Evolutionary conservation across 2,888 invertebrate species (phyloP).

Genomic region (Crossocerus cetratus): DNA sequence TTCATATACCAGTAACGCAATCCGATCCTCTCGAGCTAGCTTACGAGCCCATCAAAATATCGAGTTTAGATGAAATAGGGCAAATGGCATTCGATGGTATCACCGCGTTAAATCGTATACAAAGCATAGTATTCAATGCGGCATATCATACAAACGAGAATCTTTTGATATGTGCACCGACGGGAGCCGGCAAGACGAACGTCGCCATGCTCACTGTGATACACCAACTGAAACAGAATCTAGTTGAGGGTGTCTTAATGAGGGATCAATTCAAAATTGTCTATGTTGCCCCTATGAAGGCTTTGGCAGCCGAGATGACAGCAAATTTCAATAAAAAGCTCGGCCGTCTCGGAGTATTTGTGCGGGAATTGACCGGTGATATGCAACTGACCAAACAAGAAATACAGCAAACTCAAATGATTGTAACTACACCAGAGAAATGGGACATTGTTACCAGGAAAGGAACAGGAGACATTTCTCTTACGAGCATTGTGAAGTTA

Average conservation of each 20-base stretch:
- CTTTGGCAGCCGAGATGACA: slow-evolving; percentile 99
- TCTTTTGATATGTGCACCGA: slow-evolving; percentile 97
- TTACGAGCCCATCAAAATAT: slow-evolving; percentile 81
- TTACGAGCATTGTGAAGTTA: slow-evolving; percentile 93
- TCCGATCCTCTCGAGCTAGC: slow-evolving; percentile 81
- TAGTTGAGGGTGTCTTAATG: slow-evolving; percentile 88
- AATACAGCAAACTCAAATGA: slow-evolving; percentile 96
- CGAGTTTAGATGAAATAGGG: slow-evolving; percentile 86
- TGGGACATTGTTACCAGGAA: slow-evolving; percentile 99
- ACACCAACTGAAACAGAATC: slow-evolving; percentile 92
- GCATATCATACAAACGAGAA: slow-evolving; percentile 99
- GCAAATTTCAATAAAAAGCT: slow-evolving; percentile 92
- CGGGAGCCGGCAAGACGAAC: slow-evolving; percentile 99
- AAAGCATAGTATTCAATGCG: slow-evolving; percentile 95
- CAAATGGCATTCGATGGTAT: slow-evolving; percentile 93
- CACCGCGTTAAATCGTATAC: slow-evolving; percentile 93
- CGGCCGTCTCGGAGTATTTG: slow-evolving; percentile 86
- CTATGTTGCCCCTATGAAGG: slow-evolving; percentile 99
- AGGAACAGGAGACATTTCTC: slow-evolving; percentile 91
- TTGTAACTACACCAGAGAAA: slow-evolving; percentile 99
- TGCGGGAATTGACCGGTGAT: slow-evolving; percentile 97
- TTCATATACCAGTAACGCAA: slow-evolving; percentile 87
- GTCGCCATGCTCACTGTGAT: slow-evolving; percentile 96
- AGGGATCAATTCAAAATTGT: slow-evolving; percentile 98
- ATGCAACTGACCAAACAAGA: slow-evolving; percentile 97